A percentile compares a stretch with the other conserved stretches of the same genome.
Evolutionary conservation across 2,797 vertebrate species (phyloP).

Genomic region (Sebastolobus altivelis): DNA sequence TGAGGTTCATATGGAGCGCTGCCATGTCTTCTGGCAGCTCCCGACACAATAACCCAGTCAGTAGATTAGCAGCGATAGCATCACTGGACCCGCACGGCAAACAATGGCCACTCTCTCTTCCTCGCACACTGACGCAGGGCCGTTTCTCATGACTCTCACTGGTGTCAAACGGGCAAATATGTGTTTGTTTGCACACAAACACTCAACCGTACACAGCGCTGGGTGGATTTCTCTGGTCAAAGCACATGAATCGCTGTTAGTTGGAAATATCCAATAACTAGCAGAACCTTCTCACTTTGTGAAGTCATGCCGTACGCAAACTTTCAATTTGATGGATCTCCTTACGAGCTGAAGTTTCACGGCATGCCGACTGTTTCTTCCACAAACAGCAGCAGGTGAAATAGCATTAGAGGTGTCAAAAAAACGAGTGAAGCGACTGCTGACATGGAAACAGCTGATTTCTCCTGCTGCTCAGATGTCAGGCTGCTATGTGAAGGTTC

Average conservation of each 20-base stretch:
- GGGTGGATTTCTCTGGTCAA: slow-evolving; percentile 5
- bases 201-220: neutral
- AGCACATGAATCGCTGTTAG: neutral
- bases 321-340: slow-evolving; percentile 18
- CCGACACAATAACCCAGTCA: slow-evolving; percentile 54
- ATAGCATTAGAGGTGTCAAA: slow-evolving; percentile 34
- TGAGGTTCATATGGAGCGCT: slow-evolving; percentile 30
- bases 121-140: slow-evolving; percentile 12
- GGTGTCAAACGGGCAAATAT: slow-evolving; percentile 34
- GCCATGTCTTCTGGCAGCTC: slow-evolving; percentile 45
- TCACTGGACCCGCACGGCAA: slow-evolving; percentile 44
- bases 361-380: neutral
- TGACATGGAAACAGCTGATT: slow-evolving; percentile 27
- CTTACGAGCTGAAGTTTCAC: neutral
- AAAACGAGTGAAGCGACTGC: slow-evolving; percentile 28
- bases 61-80: slow-evolving; percentile 62
- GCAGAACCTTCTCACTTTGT: neutral
- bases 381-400: slow-evolving; percentile 33
- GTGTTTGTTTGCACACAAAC: slow-evolving; percentile 33
- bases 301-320: neutral
- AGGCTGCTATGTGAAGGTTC: slow-evolving; percentile 28
- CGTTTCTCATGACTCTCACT: slow-evolving; percentile 44
- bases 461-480: slow-evolving; percentile 41
- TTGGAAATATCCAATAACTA: neutral
- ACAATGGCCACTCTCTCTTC: slow-evolving; percentile 56